These are phyloP conservation scores for Sminthurides aquaticus DNA, from an alignment of 2,888 invertebrate species.

Conservation along the genomic window DNA sequence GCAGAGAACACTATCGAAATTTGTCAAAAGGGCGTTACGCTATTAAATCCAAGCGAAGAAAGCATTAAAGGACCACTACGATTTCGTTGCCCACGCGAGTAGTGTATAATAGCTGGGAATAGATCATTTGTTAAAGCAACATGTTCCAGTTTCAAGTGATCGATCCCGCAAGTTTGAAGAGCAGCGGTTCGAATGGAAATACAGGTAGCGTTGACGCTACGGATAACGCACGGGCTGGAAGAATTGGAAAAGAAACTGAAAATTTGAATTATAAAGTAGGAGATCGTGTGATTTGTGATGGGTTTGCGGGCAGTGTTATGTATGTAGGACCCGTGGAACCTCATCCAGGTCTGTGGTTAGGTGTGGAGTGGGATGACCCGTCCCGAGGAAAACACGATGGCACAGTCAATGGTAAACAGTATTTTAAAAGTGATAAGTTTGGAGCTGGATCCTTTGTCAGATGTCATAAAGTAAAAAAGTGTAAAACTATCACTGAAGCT, in stretches of 20 bases:
- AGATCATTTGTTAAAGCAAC: neutral
- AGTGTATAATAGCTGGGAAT: neutral
- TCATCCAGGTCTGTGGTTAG: slow-evolving; percentile 72
- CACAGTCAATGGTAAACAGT: slow-evolving; percentile 66
- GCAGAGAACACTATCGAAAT: slow-evolving; percentile 7
- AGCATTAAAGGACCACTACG: slow-evolving; percentile 16
- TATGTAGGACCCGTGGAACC: slow-evolving; percentile 67
- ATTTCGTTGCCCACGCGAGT: neutral
- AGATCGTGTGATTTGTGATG: slow-evolving; percentile 51
- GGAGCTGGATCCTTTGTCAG: slow-evolving; percentile 84
- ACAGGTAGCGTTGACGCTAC: slow-evolving; percentile 7
- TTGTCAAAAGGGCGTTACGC: slow-evolving; percentile 13
- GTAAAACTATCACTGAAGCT: slow-evolving; percentile 65
- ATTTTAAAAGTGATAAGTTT: slow-evolving; percentile 59
- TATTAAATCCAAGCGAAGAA: slow-evolving; percentile 3
- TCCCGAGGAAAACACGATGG: slow-evolving; percentile 89
- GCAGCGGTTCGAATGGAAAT: slow-evolving; percentile 1
- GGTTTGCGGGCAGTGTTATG: slow-evolving; percentile 57
- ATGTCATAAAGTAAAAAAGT: slow-evolving; percentile 67
- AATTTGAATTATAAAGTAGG: slow-evolving; percentile 45
- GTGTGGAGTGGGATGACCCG: slow-evolving; percentile 93
- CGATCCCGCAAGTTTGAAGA: neutral
- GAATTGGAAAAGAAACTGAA: neutral
- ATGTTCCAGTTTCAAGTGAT: slow-evolving; percentile 41
- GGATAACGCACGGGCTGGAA: neutral